Percentiles rank a stretch among this genome's conserved stretches.
These are phyloP conservation scores for Paratrypauchen microcephalus DNA, from an alignment of 2,797 vertebrate genomes.

Conservation along the genomic window DNA sequence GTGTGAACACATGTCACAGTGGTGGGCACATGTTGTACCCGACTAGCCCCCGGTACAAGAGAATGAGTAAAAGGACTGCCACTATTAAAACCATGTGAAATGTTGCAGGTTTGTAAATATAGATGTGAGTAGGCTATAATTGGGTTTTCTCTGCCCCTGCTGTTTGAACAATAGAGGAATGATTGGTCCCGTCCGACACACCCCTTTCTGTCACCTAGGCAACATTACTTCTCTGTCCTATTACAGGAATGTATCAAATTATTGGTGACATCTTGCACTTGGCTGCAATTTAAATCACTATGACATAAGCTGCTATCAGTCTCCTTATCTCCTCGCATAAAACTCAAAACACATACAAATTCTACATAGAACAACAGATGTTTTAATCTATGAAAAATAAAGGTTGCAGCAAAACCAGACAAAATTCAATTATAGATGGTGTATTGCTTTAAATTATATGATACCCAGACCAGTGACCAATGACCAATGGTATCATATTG, in stretches of 20 bases:
- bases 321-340: conserved; percentile 1
- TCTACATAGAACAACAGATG: neutral
- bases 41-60: neutral
- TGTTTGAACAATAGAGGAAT: conserved; percentile 37
- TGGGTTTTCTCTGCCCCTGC: conserved; percentile 13
- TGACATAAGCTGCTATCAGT: conserved; percentile 26
- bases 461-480: conserved; percentile 16
- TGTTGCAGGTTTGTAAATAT: conserved; percentile 1
- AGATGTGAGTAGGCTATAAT: conserved; percentile 16
- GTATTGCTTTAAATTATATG: conserved; percentile 50
- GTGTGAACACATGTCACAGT: conserved; percentile 18
- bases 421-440: conserved; percentile 36
- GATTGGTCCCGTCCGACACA: conserved; percentile 59
- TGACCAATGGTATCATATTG: conserved; percentile 48
- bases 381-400: conserved; percentile 22
- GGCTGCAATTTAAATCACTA: conserved; percentile 60
- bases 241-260: conserved; percentile 54
- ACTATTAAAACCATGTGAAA: conserved; percentile 23
- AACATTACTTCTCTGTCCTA: conserved; percentile 73
- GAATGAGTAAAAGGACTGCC: conserved; percentile 29
- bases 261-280: conserved; percentile 46
- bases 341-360: neutral
- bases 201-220: conserved; percentile 64
- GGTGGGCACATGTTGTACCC: conserved; percentile 39
- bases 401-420: conserved; percentile 30